Evolutionary conservation across 2,888 invertebrate species (phyloP), one percentile per base, ranked within the genome.

Genomic region (Euphydryas editha): DNA sequence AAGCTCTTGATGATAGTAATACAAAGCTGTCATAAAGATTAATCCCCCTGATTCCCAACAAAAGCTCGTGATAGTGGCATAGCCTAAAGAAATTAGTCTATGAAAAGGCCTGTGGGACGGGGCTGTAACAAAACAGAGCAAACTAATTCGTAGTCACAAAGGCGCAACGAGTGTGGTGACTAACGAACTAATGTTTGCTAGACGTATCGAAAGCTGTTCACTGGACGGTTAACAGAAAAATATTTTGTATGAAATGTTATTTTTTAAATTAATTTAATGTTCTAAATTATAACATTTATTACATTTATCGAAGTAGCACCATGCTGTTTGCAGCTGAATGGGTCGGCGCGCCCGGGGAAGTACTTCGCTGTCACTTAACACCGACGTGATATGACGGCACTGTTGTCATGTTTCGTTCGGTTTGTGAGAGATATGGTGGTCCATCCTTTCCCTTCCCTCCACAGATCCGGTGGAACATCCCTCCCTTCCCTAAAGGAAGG

Each of bases 141-240:
- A 70, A 70, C 70, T 70, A 70, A 70, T 70, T 67, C 67, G 62
- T 59, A 64, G 62, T 65, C 65, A 65, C 68, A 70, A 70, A 70
- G 70, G 59, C 59, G 59, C 57, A 66, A 72, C 67, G 65, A 71
- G 67, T 71, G 71, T 62, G 72, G 72, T 67, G 68, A 65, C 75
- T 75, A 75, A 76, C 74, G 76, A 76, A 75, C 76, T 72, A 73
- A 73, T 73, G 73, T 75, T 74, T 74, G 71, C 62, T 66, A 65
- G 72, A 69, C 70, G 61, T 71, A 65, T 61, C 64, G 68, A 72
- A 61, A 65, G 62, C 60, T 57, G 24, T 24, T 56, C 30, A 21
- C 37, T 11, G 36, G 55, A 69, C 2, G 21, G 69, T 55, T 57
- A 55, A 30, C 67, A 69, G 18, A 64, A 67, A 54, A 59, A 30